phyloP scores from a whole-genome alignment of 37 sponge, comb jelly and placozoan genomes.

The Bolinopsis microptera region DNA sequence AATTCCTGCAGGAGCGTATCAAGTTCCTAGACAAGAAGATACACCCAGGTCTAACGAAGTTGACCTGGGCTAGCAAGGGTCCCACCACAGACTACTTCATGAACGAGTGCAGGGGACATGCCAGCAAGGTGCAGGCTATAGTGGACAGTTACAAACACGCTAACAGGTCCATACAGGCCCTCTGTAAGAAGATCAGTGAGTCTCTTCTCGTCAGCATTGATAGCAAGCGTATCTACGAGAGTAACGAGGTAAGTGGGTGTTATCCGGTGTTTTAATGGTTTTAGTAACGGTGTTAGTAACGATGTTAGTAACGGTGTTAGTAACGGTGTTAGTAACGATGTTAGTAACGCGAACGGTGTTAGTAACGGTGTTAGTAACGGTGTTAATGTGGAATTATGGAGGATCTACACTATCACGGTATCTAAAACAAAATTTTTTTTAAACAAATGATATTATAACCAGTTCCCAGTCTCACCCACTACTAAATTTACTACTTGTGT shows the following conservation, averaged over 20 bases:
- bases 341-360: too few relatives aligned
- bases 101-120: constrained; percentile 82
- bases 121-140: constrained; percentile 75
- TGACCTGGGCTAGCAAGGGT: constrained; percentile 95
- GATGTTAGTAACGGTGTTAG: too few relatives aligned
- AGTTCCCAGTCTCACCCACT: too few relatives aligned
- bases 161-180: constrained; percentile 74
- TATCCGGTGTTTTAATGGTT: not conserved
- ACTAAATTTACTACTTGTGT: too few relatives aligned
- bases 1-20: constrained; percentile 24
- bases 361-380: too few relatives aligned
- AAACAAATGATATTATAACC: too few relatives aligned
- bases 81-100: constrained; percentile 81
- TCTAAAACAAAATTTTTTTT: too few relatives aligned
- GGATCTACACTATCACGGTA: too few relatives aligned
- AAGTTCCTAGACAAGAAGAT: constrained; percentile 88
- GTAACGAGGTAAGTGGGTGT: constrained; percentile 68
- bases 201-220: constrained; percentile 82
- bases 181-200: constrained; percentile 83
- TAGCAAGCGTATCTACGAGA: constrained; percentile 85
- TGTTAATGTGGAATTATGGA: too few relatives aligned
- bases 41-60: constrained; percentile 89
- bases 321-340: too few relatives aligned
- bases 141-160: constrained; percentile 80
- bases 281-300: too few relatives aligned